Conservation (phyloP, 2,888 invertebrate species). For the Dryobotodes eremita region DNA sequence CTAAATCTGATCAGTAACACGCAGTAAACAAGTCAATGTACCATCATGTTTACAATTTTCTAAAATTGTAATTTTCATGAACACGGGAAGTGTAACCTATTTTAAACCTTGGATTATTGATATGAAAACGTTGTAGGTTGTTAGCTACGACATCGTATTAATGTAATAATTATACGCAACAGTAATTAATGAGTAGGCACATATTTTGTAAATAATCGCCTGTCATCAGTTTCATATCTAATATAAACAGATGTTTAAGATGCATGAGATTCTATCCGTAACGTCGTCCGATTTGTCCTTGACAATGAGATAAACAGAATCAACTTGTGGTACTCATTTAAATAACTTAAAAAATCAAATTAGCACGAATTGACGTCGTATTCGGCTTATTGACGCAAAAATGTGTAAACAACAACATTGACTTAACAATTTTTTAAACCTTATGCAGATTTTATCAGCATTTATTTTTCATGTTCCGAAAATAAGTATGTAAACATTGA, state of each 20-base stretch:
- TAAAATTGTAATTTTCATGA: neutral
- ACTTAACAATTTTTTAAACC: neutral
- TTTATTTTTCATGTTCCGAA: neutral
- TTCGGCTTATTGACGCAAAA: neutral
- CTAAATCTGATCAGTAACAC: neutral
- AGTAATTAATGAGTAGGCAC: neutral
- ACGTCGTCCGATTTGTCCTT: conserved; percentile 10
- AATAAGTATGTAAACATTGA: neutral
- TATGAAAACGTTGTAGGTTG: conserved; percentile 39
- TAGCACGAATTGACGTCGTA: conserved; percentile 36
- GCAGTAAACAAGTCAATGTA: neutral
- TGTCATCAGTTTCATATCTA: conserved; percentile 1
- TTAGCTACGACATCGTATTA: conserved; percentile 36
- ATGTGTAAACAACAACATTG: neutral
- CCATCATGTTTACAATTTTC: neutral
- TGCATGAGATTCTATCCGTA: neutral
- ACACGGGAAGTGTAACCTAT: conserved; percentile 15
- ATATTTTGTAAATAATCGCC: conserved; percentile 30
- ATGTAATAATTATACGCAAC: conserved; percentile 17
- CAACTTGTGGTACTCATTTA: conserved; percentile 5
- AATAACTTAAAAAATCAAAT: conserved; percentile 41
- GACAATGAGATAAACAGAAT: conserved; percentile 9
- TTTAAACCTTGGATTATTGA: conserved; percentile 22
- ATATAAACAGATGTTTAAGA: conserved; percentile 1
- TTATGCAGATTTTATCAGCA: neutral